Evolutionary conservation across 2,888 invertebrate genomes (phyloP).

Genomic region (Hesperia comma): DNA sequence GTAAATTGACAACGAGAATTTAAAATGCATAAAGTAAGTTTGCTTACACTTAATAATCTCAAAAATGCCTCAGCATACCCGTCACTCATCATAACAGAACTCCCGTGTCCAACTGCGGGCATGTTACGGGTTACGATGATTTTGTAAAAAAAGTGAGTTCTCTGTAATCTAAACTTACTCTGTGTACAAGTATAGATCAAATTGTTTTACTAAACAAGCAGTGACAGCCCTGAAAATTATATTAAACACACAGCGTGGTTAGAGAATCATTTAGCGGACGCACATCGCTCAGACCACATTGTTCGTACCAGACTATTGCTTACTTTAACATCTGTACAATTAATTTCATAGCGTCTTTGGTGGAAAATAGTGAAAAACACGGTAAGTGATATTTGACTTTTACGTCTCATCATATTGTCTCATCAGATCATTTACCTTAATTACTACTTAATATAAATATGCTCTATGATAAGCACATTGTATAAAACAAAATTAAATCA

Average conservation of each 20-base stretch:
- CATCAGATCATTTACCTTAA: too few relatives aligned
- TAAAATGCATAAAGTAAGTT: too few relatives aligned
- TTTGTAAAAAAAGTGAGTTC: neutral
- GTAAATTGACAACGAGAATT: too few relatives aligned
- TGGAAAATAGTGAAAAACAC: constrained; percentile 24
- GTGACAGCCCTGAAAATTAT: constrained; percentile 1
- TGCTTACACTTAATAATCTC: too few relatives aligned
- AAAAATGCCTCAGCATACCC: too few relatives aligned
- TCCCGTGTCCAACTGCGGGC: too few relatives aligned
- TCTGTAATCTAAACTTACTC: neutral
- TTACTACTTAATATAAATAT: too few relatives aligned
- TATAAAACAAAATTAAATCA: too few relatives aligned
- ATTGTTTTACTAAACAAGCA: neutral
- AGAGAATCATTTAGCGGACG: constrained; percentile 4
- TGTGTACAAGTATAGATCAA: neutral
- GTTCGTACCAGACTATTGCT: neutral
- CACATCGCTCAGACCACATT: neutral
- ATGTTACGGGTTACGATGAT: too few relatives aligned
- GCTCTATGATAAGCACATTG: too few relatives aligned
- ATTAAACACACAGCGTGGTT: neutral
- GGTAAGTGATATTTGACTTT: constrained; percentile 26
- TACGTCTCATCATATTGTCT: too few relatives aligned
- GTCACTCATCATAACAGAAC: too few relatives aligned
- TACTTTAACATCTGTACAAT: neutral
- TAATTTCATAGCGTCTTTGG: constrained; percentile 39